Evolutionary conservation across 1,140 invertebrate species (phyloP).

Genomic region (Glossosoma conforme): DNA sequence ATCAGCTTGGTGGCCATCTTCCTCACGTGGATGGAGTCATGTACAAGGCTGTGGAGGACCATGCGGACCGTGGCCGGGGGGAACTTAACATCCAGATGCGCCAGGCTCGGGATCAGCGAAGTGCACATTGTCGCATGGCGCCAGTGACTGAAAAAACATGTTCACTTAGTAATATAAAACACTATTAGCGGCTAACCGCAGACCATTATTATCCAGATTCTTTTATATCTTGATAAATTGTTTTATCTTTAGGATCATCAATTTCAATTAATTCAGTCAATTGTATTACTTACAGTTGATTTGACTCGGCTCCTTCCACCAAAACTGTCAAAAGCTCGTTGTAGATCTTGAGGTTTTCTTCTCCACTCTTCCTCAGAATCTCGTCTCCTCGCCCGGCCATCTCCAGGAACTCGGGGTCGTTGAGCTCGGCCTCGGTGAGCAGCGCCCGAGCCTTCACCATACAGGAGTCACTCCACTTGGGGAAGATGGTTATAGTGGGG

Average conservation of each 20-base stretch:
- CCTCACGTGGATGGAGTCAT: conserved; percentile 72
- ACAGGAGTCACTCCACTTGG: conserved; percentile 51
- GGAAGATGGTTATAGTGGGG: conserved; percentile 55
- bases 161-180: too few species aligned
- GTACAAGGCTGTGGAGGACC: conserved; percentile 62
- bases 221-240: too few species aligned
- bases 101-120: conserved; percentile 63
- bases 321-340: conserved; percentile 58
- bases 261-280: not conserved
- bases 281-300: conserved; percentile 64
- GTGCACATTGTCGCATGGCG: conserved; percentile 70
- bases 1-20: conserved; percentile 62
- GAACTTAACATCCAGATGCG: conserved; percentile 66
- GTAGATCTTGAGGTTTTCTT: conserved; percentile 54
- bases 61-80: conserved; percentile 60
- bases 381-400: conserved; percentile 43
- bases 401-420: conserved; percentile 33
- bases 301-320: conserved; percentile 57
- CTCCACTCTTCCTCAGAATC: conserved; percentile 40
- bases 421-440: conserved; percentile 38
- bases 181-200: too few species aligned
- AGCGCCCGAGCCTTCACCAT: conserved; percentile 49
- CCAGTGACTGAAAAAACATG: conserved; percentile 69
- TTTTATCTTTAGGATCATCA: too few species aligned
- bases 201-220: too few species aligned